Evolutionary conservation across 2,797 vertebrate species (phyloP), one percentile per base, ranked within the genome.

Genomic region (Anguilla anguilla): DNA sequence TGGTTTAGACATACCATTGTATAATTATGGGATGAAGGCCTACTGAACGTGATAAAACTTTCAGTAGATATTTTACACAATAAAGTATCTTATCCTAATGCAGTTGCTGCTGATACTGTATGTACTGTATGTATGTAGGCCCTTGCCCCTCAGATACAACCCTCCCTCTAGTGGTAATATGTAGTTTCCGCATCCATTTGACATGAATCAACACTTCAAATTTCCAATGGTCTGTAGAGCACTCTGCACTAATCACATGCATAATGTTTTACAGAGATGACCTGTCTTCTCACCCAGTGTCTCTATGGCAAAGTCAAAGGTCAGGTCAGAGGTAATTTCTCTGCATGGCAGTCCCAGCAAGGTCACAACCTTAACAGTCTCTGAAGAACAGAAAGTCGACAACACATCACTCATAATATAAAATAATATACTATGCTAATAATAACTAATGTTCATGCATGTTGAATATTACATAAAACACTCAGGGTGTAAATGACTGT

Each of bases 271-370:
- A 39, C 10, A 25, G 43, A 28, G 19, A 19, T 22, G 46, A 5
- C 19, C 2, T 57, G 3, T 57, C n/a, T 59, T 88, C 95, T 92
- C 64, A 96, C 96, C 96, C 53, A 96, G 91, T 6, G 95, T 96
- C 91, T 96, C 94, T 0, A 96, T 95, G 77, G 93, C 89, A 88
- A 96, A 96, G 87, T 93, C 91, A 31, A 96, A 96, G 46, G 92
- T 92, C 39, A 96, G 92, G 84, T 95, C 92, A 0, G 94, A 91
- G 0, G 91, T 89, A 83, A 95, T 92, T 0, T 88, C 88, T 43
- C 90, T 89, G 0, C 91, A 94, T 3, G 93, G 92, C 25, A 91
- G 88, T 0, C 95, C 96, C 35, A 93, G 91, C 53, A 96, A 90
- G 90, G 94, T 93, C 31, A 96, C 95, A 0, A 94, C 90, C 88